Conservation (phyloP, 2,797 vertebrate genomes). For the Centroberyx gerrardi region DNA sequence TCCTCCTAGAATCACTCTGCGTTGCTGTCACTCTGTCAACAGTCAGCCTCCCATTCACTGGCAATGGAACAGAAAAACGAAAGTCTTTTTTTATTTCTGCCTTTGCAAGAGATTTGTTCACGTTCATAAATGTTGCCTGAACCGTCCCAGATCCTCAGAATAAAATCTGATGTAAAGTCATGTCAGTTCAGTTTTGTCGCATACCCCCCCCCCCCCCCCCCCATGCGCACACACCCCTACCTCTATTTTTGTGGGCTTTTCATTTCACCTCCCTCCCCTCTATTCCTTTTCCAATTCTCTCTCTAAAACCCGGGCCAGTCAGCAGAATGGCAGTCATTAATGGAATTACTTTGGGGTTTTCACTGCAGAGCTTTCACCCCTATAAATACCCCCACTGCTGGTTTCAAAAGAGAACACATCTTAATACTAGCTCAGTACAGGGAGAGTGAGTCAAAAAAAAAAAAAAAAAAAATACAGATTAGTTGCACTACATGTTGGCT, state of each 20-base stretch:
- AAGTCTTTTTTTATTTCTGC: not conserved
- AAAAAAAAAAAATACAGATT: not conserved
- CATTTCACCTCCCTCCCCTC: not conserved
- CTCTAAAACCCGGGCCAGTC: slow-evolving; percentile 17
- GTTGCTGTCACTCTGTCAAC: too few species aligned
- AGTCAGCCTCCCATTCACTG: too few species aligned
- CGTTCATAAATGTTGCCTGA: slow-evolving; percentile 37
- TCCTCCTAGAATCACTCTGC: too few species aligned
- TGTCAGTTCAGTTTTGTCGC: slow-evolving; percentile 3
- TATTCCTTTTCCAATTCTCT: slow-evolving; percentile 11
- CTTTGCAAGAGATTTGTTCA: not conserved
- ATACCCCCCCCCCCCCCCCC: not conserved
- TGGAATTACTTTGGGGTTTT: slow-evolving; percentile 49
- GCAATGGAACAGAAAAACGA: too few species aligned
- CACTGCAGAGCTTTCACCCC: not conserved
- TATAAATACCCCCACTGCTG: slow-evolving; percentile 23
- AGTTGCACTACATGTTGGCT: not conserved
- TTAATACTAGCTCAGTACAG: not conserved
- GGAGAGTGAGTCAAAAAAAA: not conserved
- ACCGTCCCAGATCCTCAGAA: slow-evolving; percentile 30
- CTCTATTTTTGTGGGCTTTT: slow-evolving; percentile 5
- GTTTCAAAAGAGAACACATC: slow-evolving; percentile 13
- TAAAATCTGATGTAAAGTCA: slow-evolving; percentile 20
- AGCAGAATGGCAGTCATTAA: slow-evolving; percentile 53
- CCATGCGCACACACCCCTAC: slow-evolving; percentile 10